These are phyloP conservation scores for Thymelicus lineola DNA, from an alignment of 2,888 invertebrate species.

Conservation along the genomic window DNA sequence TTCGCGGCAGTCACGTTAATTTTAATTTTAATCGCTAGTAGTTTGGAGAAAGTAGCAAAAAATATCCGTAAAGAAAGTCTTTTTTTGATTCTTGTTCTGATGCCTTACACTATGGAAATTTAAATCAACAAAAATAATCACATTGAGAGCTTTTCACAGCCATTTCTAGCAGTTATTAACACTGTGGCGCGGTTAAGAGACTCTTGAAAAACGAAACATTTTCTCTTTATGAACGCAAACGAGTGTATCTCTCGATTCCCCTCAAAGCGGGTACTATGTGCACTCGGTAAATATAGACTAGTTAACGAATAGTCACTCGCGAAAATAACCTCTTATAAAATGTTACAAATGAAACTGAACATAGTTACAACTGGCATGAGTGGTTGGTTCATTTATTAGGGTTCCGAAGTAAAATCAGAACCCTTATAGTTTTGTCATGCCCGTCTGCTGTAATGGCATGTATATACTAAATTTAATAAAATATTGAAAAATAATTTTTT, in stretches of 20 bases:
- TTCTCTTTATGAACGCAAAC: conserved; percentile 24
- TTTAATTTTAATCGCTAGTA: too few species aligned
- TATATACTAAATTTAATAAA: too few species aligned
- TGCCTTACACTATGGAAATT: too few species aligned
- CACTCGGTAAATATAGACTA: conserved; percentile 19
- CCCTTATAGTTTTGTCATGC: too few species aligned
- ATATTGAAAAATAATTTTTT: too few species aligned
- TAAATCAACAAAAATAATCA: too few species aligned
- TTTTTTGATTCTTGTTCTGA: too few species aligned
- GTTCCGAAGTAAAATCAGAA: too few species aligned
- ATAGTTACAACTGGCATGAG: background rate
- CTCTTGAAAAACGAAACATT: conserved; percentile 35
- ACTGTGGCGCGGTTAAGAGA: conserved; percentile 15
- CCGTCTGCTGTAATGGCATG: too few species aligned
- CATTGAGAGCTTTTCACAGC: background rate
- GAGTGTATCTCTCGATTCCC: conserved; percentile 21
- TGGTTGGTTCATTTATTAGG: background rate
- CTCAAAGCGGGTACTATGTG: conserved; percentile 13
- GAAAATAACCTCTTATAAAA: conserved; percentile 17
- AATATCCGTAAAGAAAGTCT: too few species aligned
- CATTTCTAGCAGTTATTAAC: background rate
- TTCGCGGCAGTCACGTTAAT: too few species aligned
- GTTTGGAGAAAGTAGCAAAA: too few species aligned
- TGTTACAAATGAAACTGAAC: background rate
- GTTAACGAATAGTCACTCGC: conserved; percentile 11